Percentiles rank a stretch among this genome's conserved stretches.
Evolutionary conservation across 2,888 invertebrate genomes (phyloP).

Genomic region (Helicoverpa assulta): DNA sequence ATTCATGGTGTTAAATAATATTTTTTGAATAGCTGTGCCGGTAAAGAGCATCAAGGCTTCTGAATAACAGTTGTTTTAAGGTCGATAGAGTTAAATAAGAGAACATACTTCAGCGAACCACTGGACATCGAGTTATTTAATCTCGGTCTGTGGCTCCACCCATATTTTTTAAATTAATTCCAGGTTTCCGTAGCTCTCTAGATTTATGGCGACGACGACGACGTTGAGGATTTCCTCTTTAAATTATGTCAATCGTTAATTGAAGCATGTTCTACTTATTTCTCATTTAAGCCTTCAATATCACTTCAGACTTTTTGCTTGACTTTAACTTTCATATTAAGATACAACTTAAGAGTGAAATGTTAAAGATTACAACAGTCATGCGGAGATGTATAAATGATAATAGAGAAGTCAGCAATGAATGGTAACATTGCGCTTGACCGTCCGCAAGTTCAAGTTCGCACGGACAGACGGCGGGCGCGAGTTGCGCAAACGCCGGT

Average conservation of each 20-base stretch:
- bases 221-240: conserved; percentile 61
- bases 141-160: conserved; percentile 49
- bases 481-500: conserved; percentile 75
- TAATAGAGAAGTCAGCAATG: conserved; percentile 48
- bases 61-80: conserved; percentile 6
- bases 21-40: too few relatives aligned
- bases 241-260: conserved; percentile 52
- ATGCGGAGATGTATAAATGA: conserved; percentile 20
- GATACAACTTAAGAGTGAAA: background rate
- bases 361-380: conserved; percentile 11
- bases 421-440: conserved; percentile 78
- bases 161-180: conserved; percentile 57
- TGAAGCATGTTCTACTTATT: conserved; percentile 6
- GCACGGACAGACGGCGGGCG: conserved; percentile 68
- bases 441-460: conserved; percentile 83
- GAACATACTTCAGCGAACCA: conserved; percentile 15
- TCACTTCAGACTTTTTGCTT: background rate
- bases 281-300: background rate
- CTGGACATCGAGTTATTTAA: conserved; percentile 54
- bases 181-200: conserved; percentile 46
- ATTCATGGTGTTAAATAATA: background rate
- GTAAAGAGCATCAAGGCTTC: background rate
- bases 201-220: conserved; percentile 54
- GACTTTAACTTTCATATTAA: background rate
- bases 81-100: conserved; percentile 15